Evolutionary conservation across 2,888 invertebrate genomes (phyloP), one percentile per base, ranked within the genome.

Genomic region (Selenia dentaria): DNA sequence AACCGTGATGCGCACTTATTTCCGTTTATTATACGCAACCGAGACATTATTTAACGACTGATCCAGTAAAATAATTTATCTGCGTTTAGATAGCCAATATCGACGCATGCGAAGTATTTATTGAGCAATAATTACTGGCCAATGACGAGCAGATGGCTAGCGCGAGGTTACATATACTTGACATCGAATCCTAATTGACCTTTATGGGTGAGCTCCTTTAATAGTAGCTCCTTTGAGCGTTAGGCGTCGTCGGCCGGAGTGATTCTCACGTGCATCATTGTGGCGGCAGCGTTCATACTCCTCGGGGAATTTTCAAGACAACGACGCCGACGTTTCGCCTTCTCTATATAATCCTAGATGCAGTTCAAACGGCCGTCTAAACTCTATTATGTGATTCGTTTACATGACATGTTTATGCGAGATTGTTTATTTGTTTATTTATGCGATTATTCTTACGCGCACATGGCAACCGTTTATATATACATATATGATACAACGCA

Each of bases 221-320:
- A 76, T 79, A 79, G 78, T 78, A 77, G 74, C 74, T 76, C 74
- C 77, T 83, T 83, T 83, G 82, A 83, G 82, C 76, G 70, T 67
- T 63, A 67, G 65, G 59, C 71, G 75, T 67, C n/a, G n/a, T n/a
- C 73, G 66, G 70, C 12, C 63, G 64, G 67, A 57, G 45, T 57
- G 61, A 64, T 64, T 73, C 75, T 75, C 76, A 77, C 77, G 75
- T 76, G 75, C 70, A 54, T 72, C 60, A 77, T 79, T 79, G 78
- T 76, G 62, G 66, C 70, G 70, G 62, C 70, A 67, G 63, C 71
- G 74, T 79, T 78, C 77, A 71, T 65, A 71, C 67, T 78, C 79
- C 73, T 73, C 54, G 62, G 81, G 79, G 83, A 83, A 81, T 80
- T 83, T 81, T 76, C 74, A 65, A 77, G 70, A 74, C 72, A 49